Base-by-base conservation (phyloP, 2,888 invertebrate genomes). In the Pandemis heparana region DNA sequence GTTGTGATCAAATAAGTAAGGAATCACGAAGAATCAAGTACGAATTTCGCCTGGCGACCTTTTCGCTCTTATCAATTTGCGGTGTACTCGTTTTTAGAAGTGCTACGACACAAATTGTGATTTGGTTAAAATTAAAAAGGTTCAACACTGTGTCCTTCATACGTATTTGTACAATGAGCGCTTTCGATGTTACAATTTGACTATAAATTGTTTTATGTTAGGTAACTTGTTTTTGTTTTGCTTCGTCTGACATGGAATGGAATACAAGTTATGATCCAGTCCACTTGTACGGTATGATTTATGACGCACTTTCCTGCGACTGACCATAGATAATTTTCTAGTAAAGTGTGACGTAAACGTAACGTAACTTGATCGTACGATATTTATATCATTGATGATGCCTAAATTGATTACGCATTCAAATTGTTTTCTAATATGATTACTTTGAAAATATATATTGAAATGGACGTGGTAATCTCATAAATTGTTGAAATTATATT, bases 281-380 rank as follows among this genome's bases (percentile, higher is more conserved):
- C 5, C 23, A 23, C 23, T 66, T 16, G 65, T 16, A 23, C 10
- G 38, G 32, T 46, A 62, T 70, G 23, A 32, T 32, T n/a, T n/a
- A 32, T 32, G 70, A 70, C 70, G 70, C 63, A 64, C 70, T 63
- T 70, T 65, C 46, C 12, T 64, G 18, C 61, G 60, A 66, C 23
- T 51, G 51, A 66, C 51, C 60, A 51, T 41, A 61, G 75, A 71
- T 63, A 59, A 62, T 71, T 65, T 66, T 60, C 39, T 67, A 39
- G 64, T 48, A 23, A 10, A 23, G 12, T 14, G 51, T 72, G 67
- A 72, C 72, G 62, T 68, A 72, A 72, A 72, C 67, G 48, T 62
- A 72, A 46, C 73, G 63, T 38, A 64, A 39, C 48, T 4, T 41
- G n/a, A 53, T 72, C 23, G 65, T 23, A 66, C 48, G 39, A 41